Evolutionary conservation across 2,113 vertebrate species (phyloP).

Genomic region (Datnioides undecimradiatus): DNA sequence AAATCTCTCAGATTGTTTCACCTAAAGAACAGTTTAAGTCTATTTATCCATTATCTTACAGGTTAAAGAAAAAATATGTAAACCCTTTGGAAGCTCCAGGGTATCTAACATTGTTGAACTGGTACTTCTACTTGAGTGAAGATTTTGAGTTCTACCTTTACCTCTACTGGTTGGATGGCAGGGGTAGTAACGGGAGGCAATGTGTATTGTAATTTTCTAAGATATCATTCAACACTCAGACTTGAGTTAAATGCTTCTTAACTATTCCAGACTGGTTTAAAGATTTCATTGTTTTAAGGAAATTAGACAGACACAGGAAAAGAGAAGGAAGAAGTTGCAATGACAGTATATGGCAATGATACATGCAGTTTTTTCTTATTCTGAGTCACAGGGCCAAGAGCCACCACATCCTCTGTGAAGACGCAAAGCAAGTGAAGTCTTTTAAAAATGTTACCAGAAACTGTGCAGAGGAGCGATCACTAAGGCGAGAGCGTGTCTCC

Average conservation of each 20-base stretch:
- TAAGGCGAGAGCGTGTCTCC: neutral
- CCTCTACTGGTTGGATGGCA: neutral
- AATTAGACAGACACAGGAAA: conserved; percentile 45
- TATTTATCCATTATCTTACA: neutral
- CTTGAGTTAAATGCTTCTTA: neutral
- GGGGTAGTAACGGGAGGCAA: neutral
- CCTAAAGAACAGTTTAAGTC: neutral
- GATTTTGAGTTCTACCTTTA: neutral
- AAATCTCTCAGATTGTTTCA: neutral
- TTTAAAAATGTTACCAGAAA: neutral
- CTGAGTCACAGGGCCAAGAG: conserved; percentile 21
- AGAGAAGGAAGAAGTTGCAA: conserved; percentile 64
- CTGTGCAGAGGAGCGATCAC: neutral
- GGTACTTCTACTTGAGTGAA: neutral
- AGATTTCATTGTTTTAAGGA: conserved; percentile 28
- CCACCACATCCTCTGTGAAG: neutral
- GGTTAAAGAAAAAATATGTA: neutral
- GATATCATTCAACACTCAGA: neutral
- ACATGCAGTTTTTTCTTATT: neutral
- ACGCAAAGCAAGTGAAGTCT: neutral
- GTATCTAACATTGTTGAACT: neutral
- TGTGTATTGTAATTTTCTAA: neutral
- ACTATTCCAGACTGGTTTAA: neutral
- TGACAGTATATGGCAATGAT: neutral
- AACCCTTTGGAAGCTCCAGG: neutral